Percentiles rank a stretch among this genome's conserved stretches.
Evolutionary conservation across 2,797 vertebrate genomes (phyloP).

Genomic region (Euthynnus affinis): DNA sequence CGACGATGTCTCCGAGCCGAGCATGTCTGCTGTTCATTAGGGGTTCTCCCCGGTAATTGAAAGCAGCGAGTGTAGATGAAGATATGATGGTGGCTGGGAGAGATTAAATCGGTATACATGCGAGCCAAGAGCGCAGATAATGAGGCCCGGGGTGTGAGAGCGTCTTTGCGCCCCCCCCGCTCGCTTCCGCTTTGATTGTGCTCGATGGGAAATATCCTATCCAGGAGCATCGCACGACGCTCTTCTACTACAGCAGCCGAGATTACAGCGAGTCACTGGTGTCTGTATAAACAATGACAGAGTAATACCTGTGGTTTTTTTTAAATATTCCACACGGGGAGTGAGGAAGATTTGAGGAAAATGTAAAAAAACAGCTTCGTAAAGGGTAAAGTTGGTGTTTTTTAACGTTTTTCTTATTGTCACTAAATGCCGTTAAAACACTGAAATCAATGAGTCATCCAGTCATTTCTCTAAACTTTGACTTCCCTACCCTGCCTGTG

Average conservation of each 20-base stretch:
- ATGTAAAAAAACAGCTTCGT: too few species aligned
- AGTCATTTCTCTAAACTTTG: too few species aligned
- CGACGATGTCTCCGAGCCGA: not conserved
- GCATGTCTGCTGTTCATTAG: constrained; percentile 37
- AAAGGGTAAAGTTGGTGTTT: too few species aligned
- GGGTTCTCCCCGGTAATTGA: constrained; percentile 40
- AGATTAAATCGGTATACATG: constrained; percentile 18
- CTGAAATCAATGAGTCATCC: too few species aligned
- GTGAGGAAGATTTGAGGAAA: too few species aligned
- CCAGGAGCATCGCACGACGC: not conserved
- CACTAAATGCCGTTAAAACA: too few species aligned
- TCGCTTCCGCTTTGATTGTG: constrained; percentile 34
- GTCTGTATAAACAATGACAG: not conserved
- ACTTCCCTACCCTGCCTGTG: too few species aligned
- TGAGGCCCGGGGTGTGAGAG: constrained; percentile 38
- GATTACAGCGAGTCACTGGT: not conserved
- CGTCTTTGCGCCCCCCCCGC: not conserved
- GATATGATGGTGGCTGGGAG: constrained; percentile 34
- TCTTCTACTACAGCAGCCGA: not conserved
- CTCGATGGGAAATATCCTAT: constrained; percentile 13
- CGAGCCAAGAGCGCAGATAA: constrained; percentile 46
- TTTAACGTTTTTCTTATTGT: too few species aligned
- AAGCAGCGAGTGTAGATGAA: constrained; percentile 29
- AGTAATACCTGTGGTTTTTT: not conserved
- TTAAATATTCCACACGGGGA: too few species aligned